Evolutionary conservation across 2,113 vertebrate genomes (phyloP), one percentile per base, ranked within the genome.

Genomic region (Xyliphius kryptos): DNA sequence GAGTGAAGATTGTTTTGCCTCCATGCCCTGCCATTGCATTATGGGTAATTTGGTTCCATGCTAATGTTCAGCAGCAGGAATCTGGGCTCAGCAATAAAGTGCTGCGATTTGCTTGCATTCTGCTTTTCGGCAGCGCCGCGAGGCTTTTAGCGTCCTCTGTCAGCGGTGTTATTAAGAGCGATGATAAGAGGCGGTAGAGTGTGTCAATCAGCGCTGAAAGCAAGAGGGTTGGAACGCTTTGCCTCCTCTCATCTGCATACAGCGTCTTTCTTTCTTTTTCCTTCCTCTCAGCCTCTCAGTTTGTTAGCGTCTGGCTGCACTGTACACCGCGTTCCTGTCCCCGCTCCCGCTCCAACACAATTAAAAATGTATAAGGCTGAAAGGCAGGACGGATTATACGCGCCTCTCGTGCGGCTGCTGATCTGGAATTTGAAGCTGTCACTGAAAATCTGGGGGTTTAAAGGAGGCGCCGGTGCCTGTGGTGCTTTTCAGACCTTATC

Each of bases 281-380:
- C 8, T 5, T 26, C 43, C 56, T 26, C 11, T 60, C 21, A 1
- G 19, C 61, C n/a, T n/a, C n/a, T 61, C 60, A 62, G 12, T n/a
- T 46, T 46, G 13, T 14, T 14, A n/a, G 6, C 64, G 55, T 51
- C 21, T 9, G 8, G 15, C 37, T 22, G 26, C 22, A n/a, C 71
- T 69, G 40, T 43, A 38, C 37, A 38, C 37, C 63, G 65, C 54
- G 66, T 73, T 64, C 68, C 63, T 54, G 50, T 67, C 66, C 68
- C 70, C 1, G n/a, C 72, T 68, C 72, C 59, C 70, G 60, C 74
- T 80, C 68, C 40, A 57, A 49, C 76, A 77, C 78, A 86, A 85
- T 86, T 85, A 85, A 86, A 83, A 84, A 82, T 86, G 80, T 82
- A 86, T 84, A 83, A 83, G 77, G 58, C 64, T 73, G 62, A 49